These are phyloP conservation scores for Ochlodes sylvanus DNA, from an alignment of 2,888 invertebrate genomes.

Conservation along the genomic window DNA sequence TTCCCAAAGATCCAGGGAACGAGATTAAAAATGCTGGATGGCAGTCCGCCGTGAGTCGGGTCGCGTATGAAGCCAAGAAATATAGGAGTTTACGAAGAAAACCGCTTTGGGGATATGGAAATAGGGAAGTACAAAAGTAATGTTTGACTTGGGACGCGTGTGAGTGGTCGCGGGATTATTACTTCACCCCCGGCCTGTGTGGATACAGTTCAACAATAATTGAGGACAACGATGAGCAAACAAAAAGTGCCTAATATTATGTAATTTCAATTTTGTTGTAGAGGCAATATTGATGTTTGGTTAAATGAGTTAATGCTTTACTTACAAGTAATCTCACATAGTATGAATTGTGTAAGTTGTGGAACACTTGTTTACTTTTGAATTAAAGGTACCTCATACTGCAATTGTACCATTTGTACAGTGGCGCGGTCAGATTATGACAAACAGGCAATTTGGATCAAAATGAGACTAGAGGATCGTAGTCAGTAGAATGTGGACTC, in stretches of 20 bases:
- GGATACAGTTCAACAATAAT: slow-evolving; percentile 48
- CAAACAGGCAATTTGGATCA: too few relatives aligned
- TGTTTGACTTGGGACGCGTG: slow-evolving; percentile 77
- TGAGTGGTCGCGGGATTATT: slow-evolving; percentile 71
- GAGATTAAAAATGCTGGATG: slow-evolving; percentile 84
- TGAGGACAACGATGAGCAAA: slow-evolving; percentile 18
- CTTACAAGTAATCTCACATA: too few relatives aligned
- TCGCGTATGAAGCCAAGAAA: slow-evolving; percentile 66
- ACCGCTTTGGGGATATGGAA: slow-evolving; percentile 82
- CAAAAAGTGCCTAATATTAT: slow-evolving; percentile 3
- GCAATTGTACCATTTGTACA: too few relatives aligned
- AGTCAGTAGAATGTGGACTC: too few relatives aligned
- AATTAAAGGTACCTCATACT: too few relatives aligned
- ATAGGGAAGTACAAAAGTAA: slow-evolving; percentile 75
- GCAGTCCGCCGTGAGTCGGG: slow-evolving; percentile 68
- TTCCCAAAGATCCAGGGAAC: slow-evolving; percentile 73
- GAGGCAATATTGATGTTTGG: neutral
- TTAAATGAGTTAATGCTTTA: too few relatives aligned
- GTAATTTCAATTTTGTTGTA: slow-evolving; percentile 6
- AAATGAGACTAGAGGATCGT: too few relatives aligned
- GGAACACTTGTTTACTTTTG: too few relatives aligned
- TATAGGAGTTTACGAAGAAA: slow-evolving; percentile 78
- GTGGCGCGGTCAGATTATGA: too few relatives aligned
- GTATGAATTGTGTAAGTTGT: too few relatives aligned
- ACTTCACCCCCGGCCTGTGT: slow-evolving; percentile 41